These are phyloP conservation scores for Falco punctatus DNA, from an alignment of 2,113 vertebrate species.

Conservation along the genomic window DNA sequence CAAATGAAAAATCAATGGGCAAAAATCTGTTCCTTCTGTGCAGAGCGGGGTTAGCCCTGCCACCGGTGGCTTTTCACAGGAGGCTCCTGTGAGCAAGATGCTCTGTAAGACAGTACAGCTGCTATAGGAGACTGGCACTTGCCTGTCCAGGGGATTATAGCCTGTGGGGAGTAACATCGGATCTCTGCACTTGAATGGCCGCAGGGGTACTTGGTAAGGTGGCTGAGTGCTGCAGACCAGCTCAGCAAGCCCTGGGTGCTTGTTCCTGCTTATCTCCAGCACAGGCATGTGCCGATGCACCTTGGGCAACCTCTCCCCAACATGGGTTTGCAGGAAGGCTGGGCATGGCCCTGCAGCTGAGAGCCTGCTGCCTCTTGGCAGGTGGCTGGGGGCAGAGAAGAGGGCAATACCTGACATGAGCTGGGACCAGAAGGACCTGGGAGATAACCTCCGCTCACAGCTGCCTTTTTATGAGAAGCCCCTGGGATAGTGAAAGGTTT, in stretches of 20 bases:
- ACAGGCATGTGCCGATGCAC: fast-evolving
- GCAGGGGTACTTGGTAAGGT: background rate
- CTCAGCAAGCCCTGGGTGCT: background rate
- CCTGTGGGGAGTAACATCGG: background rate
- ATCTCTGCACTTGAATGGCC: background rate
- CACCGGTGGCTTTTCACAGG: background rate
- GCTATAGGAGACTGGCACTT: fast-evolving
- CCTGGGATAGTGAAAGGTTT: background rate
- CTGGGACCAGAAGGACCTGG: background rate
- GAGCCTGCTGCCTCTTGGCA: background rate
- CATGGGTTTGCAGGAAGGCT: background rate
- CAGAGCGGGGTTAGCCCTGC: background rate
- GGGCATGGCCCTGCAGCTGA: fast-evolving
- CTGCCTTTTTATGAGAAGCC: background rate
- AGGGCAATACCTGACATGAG: background rate
- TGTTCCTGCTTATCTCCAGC: background rate
- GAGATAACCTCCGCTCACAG: background rate
- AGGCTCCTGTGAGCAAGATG: background rate
- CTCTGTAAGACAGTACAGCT: background rate
- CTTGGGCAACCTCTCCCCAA: background rate
- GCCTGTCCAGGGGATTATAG: background rate
- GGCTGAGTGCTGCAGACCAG: background rate
- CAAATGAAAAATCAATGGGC: background rate
- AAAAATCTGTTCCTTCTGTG: background rate
- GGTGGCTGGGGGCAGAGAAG: background rate